phyloP scores from a whole-genome alignment of 2,113 vertebrate genomes.

The Pteropus alecto region DNA sequence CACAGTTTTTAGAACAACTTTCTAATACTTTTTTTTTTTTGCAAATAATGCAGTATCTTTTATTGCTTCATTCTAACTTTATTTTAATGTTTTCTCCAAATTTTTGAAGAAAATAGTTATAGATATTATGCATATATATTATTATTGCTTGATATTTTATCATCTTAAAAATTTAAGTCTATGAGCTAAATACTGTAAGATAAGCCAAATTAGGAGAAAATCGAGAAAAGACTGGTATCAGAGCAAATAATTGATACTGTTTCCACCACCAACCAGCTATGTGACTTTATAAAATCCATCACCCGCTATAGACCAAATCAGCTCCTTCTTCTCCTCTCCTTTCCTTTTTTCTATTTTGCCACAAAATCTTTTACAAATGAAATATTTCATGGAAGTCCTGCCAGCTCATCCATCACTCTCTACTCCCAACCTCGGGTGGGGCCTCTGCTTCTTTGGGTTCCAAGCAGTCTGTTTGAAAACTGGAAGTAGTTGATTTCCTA shows the following conservation, averaged over 20 bases:
- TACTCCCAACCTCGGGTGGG: neutral
- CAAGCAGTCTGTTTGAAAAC: neutral
- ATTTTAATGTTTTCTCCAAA: slow-evolving; percentile 24
- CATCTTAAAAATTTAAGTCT: neutral
- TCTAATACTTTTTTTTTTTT: neutral
- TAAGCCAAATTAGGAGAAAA: neutral
- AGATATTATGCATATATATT: neutral
- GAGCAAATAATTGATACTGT: neutral
- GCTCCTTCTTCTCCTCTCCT: neutral
- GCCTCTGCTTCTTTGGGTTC: neutral
- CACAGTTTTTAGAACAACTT: slow-evolving; percentile 26
- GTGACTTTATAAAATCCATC: neutral
- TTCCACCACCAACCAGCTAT: neutral
- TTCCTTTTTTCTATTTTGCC: neutral
- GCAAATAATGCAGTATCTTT: neutral
- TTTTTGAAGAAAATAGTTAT: slow-evolving; percentile 1
- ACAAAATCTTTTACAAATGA: neutral
- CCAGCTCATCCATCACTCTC: neutral
- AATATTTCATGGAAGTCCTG: neutral
- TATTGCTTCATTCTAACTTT: slow-evolving; percentile 4
- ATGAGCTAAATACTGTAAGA: neutral
- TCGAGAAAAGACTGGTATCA: neutral
- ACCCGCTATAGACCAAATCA: neutral
- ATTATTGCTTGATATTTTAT: slow-evolving; percentile 21
- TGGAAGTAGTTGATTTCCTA: neutral